Percentiles rank a stretch among this genome's conserved stretches.
phyloP scores from a whole-genome alignment of 2,113 vertebrate species.

The Nyctereutes procyonoides region DNA sequence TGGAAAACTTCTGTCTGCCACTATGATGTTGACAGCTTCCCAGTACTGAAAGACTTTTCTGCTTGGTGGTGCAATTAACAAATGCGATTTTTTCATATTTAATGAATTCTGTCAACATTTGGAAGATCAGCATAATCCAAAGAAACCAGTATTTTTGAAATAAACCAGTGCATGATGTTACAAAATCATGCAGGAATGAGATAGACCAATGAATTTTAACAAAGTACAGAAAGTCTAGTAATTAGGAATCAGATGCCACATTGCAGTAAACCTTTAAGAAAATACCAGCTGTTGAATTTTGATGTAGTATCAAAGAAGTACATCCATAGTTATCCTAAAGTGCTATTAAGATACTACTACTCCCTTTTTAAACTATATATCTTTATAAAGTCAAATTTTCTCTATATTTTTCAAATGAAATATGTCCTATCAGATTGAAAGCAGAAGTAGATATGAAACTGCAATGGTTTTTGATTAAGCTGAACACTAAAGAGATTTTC shows the following conservation, averaged over 20 bases:
- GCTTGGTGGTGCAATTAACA: background rate
- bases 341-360: background rate
- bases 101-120: slow-evolving; percentile 35
- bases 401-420: slow-evolving; percentile 34
- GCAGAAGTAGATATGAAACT: background rate
- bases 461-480: slow-evolving; percentile 46
- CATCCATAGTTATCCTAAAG: background rate
- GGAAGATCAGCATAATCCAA: background rate
- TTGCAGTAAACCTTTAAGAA: slow-evolving; percentile 1
- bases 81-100: slow-evolving; percentile 25
- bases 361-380: background rate
- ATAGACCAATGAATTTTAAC: background rate
- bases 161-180: background rate
- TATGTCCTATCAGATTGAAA: background rate
- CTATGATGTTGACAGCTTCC: background rate
- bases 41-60: background rate
- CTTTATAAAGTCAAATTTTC: background rate
- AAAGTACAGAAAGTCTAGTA: background rate
- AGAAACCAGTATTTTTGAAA: slow-evolving; percentile 12
- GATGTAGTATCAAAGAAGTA: background rate
- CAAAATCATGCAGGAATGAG: background rate
- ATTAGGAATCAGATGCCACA: background rate
- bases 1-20: background rate
- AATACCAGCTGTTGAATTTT: slow-evolving; percentile 37
- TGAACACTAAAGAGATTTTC: slow-evolving; percentile 17